These are phyloP conservation scores for Noctilio leporinus DNA, from an alignment of 2,113 vertebrate species.

Conservation along the genomic window DNA sequence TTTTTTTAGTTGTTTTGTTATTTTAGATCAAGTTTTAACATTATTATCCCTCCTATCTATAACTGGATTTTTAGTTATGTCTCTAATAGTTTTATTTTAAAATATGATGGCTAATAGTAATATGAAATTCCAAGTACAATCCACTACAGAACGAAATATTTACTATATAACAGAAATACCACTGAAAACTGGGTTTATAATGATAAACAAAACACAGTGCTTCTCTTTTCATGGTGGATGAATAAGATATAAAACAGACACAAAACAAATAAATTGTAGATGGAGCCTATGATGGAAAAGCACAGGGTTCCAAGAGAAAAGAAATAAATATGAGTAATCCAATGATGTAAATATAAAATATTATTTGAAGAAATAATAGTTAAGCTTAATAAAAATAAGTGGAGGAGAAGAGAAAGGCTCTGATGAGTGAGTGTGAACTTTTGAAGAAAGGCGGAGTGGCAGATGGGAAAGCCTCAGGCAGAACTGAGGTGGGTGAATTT, in stretches of 20 bases:
- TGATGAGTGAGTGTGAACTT: not conserved
- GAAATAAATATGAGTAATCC: not conserved
- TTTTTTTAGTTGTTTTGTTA: slow-evolving; percentile 20
- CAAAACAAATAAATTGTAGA: not conserved
- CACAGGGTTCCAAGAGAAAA: not conserved
- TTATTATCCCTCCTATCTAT: not conserved
- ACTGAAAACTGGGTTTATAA: not conserved
- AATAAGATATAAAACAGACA: not conserved
- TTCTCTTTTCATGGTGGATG: not conserved
- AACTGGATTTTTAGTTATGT: slow-evolving; percentile 10
- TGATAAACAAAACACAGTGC: not conserved
- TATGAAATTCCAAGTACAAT: slow-evolving; percentile 15
- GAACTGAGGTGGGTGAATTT: not conserved
- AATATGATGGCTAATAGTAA: not conserved
- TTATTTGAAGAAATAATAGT: not conserved
- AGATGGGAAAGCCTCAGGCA: not conserved
- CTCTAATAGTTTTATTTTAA: slow-evolving; percentile 15
- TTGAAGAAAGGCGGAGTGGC: not conserved
- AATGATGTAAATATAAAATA: too few species aligned
- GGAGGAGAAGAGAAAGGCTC: not conserved
- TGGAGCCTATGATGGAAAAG: not conserved
- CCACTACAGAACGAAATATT: not conserved
- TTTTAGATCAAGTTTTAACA: not conserved
- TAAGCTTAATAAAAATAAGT: not conserved
- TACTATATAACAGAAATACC: too few species aligned